Evolutionary conservation across 1,140 invertebrate species (phyloP).

Genomic region (Platyura marginata): DNA sequence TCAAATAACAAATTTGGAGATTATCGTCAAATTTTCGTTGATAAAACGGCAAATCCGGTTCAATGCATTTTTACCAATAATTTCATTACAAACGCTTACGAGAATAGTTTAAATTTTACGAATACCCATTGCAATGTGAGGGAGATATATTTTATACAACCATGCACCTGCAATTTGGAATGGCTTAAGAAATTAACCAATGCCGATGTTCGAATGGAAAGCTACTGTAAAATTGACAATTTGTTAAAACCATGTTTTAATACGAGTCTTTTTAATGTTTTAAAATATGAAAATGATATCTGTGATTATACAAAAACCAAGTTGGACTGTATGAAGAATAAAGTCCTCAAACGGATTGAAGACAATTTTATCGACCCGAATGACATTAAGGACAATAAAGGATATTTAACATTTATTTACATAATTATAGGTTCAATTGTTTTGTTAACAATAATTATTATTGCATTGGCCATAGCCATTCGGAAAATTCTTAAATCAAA

Average conservation of each 20-base stretch:
- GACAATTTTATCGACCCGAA: conserved; percentile 9
- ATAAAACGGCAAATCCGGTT: conserved; percentile 3
- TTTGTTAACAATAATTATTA: conserved; percentile 1
- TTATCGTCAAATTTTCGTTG: conserved; percentile 11
- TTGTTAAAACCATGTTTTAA: conserved; percentile 14
- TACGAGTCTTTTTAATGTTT: conserved; percentile 9
- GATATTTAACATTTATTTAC: conserved; percentile 1
- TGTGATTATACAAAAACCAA: conserved; percentile 10
- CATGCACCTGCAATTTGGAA: conserved; percentile 11
- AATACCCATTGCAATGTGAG: conserved; percentile 10
- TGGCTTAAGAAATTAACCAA: conserved; percentile 10
- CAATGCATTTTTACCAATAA: conserved; percentile 17
- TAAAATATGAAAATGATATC: conserved; percentile 12
- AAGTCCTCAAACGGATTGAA: conserved; percentile 5
- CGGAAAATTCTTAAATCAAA: not conserved
- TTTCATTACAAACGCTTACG: conserved; percentile 8
- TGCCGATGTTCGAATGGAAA: conserved; percentile 15
- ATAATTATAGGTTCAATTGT: conserved; percentile 1
- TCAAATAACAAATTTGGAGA: conserved; percentile 13
- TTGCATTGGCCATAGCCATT: not conserved
- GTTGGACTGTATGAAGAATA: conserved; percentile 9
- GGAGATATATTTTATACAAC: conserved; percentile 7
- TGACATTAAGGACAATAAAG: conserved; percentile 4
- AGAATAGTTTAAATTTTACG: conserved; percentile 13
- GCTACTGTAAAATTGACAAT: conserved; percentile 10